Conservation (phyloP, 2,797 vertebrate species). For the Bradypodion ventrale region DNA sequence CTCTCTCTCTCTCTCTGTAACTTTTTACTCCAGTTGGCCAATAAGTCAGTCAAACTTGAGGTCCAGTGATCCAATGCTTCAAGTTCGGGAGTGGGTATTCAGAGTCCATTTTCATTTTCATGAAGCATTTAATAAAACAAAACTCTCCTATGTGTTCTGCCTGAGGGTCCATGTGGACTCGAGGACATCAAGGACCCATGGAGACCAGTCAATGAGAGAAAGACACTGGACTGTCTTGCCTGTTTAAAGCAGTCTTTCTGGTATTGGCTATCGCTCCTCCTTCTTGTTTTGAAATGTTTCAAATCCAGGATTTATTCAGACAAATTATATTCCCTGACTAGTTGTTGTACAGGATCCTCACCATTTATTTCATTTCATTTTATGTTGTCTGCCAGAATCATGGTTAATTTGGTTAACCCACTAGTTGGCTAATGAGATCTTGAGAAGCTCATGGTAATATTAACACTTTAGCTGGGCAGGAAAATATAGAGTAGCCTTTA, state of each 20-base stretch:
- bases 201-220: not conserved
- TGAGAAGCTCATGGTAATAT: not conserved
- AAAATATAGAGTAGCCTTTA: not conserved
- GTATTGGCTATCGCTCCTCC: not conserved
- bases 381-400: not conserved
- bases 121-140: not conserved
- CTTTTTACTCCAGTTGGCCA: not conserved
- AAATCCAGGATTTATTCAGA: not conserved
- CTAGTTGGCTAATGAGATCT: not conserved
- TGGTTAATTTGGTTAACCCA: not conserved
- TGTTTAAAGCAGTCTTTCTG: not conserved
- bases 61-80: not conserved
- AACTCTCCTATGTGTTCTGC: not conserved
- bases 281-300: not conserved
- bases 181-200: not conserved
- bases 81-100: not conserved
- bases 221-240: no score
- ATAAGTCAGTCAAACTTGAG: not conserved
- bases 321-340: not conserved
- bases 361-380: not conserved
- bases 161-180: not conserved
- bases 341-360: not conserved
- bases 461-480: not conserved
- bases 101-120: not conserved
- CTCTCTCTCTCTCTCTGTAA: conserved; percentile 3